Evolutionary conservation across 1,140 invertebrate species (phyloP), one percentile per base, ranked within the genome.

Genomic region (Bombus picipes): DNA sequence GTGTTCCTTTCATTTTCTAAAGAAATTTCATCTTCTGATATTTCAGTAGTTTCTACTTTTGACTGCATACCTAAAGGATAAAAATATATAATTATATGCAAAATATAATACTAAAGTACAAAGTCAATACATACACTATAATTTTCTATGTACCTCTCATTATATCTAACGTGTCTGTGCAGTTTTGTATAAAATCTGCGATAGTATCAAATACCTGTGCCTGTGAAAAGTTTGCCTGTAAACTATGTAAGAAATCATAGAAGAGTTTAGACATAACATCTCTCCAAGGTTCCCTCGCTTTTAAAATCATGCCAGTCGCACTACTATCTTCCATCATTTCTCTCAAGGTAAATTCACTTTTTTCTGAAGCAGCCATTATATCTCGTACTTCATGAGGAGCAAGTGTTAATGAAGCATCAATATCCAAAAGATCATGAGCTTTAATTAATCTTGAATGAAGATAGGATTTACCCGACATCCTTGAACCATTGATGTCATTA

Each of bases 1-100:
- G 97, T 98, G 92, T 98, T 98, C 70, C 97, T 96, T 93, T 99
- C 98, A 92, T 97, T 97, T 82, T 97, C 96, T 8, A 98, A 92
- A 81, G 90, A 92, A 59, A 92, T 88, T 88, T 95, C 94, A 76
- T 95, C 94, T 32, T 89, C 87, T 0, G 93, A 93, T 47, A 93
- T 37, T 86, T 94, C 88, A 0, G 66, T 83, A 92, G 96, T 97
- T 97, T 94, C 95, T 91, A 93, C 96, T 95, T 93, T 96, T 90
- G 88, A 94, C 89, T 94, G 96, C 96, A 94, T 96, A 94, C 91
- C 96, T 95, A 78, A 92, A 95, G 95, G 94, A 75, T 94, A 94
- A 25, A 94, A 18, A 57, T 32, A 41, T 53, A 18, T 22, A 53
- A 68, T 32, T 81, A 78, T 43, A 10, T 28, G 18, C n/a, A 25